phyloP scores from a whole-genome alignment of 2,797 vertebrate species.

The Phoeniculus purpureus region DNA sequence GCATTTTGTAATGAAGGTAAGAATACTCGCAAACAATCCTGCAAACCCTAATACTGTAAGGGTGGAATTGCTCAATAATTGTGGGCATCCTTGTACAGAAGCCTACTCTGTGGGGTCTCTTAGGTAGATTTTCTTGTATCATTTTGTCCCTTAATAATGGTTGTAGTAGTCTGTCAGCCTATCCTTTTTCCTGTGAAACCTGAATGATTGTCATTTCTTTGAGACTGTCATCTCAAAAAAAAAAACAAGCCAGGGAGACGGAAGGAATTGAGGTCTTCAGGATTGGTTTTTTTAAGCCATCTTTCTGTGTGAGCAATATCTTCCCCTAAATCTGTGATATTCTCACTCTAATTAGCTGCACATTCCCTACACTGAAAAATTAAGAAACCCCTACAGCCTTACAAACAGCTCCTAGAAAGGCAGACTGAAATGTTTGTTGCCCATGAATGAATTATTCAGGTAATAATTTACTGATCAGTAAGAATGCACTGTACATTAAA shows the following conservation, averaged over 20 bases:
- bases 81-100: neutral
- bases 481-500: neutral
- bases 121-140: neutral
- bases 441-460: neutral
- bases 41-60: neutral
- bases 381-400: neutral
- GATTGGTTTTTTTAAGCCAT: neutral
- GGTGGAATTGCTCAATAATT: neutral
- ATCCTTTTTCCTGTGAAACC: neutral
- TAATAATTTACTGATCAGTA: neutral
- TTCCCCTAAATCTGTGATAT: neutral
- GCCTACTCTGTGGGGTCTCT: neutral
- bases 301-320: neutral
- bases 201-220: neutral
- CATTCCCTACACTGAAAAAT: neutral
- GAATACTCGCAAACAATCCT: neutral
- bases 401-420: neutral
- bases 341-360: neutral
- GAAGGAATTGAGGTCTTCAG: neutral
- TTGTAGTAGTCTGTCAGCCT: neutral
- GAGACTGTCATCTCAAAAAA: neutral
- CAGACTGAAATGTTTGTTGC: neutral
- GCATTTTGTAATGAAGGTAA: neutral
- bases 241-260: neutral
- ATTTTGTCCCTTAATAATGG: neutral